phyloP scores from a whole-genome alignment of 2,888 invertebrate species.

The Agrochola litura region DNA sequence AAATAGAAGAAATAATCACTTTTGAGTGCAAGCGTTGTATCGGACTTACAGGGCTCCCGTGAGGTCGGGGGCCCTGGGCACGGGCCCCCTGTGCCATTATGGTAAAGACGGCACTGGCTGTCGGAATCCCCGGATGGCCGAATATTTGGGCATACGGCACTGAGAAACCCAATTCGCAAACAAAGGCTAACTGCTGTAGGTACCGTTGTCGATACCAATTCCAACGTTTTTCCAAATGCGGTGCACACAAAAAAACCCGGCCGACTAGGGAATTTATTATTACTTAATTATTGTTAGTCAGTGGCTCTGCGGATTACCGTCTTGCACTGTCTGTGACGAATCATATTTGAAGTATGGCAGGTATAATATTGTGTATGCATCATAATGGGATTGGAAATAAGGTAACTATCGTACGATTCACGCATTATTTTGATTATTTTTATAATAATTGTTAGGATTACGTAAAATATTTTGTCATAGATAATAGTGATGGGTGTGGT shows the following conservation, averaged over 20 bases:
- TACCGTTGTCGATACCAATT: neutral
- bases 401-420: neutral
- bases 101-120: neutral
- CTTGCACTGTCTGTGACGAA: conserved; percentile 37
- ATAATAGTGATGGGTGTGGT: too few species aligned
- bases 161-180: conserved; percentile 30
- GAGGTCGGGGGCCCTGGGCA: too few species aligned
- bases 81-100: too few species aligned
- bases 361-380: conserved; percentile 13
- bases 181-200: conserved; percentile 25
- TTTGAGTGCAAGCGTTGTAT: too few species aligned
- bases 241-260: conserved; percentile 42
- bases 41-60: too few species aligned
- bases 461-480: neutral
- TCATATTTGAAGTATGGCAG: conserved; percentile 15
- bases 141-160: conserved; percentile 7
- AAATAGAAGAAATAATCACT: too few species aligned
- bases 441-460: conserved; percentile 12
- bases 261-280: conserved; percentile 45
- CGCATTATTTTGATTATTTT: conserved; percentile 13
- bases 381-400: conserved; percentile 3
- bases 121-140: neutral
- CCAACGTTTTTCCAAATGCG: conserved; percentile 21
- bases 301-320: conserved; percentile 1
- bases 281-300: conserved; percentile 56